Base-by-base conservation (phyloP, 2,888 invertebrate species). In the Drosophila stalkeri region DNA sequence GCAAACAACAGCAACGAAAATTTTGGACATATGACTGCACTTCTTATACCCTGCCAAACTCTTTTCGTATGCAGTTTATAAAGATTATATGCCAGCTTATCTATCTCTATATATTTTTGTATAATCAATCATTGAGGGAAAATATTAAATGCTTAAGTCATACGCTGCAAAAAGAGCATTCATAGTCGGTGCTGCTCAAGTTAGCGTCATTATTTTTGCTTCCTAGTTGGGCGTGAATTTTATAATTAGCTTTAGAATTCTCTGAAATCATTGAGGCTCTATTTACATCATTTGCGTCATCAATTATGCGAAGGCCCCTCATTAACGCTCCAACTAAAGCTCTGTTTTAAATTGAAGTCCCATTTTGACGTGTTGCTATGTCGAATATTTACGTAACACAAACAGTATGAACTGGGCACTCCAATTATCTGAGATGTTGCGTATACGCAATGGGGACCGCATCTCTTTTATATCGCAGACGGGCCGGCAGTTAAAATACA, bases 241-340 rank as follows among this genome's bases (percentile, higher is more conserved):
- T 54, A 20, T 57, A 65, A 65, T 69, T 14, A 59, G 51, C 46
- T 59, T 2, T 16, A 20, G 47, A 27, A 2, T n/a, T 44, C 7
- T 4, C 16, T 35, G 47, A 62, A 41, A 23, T 41, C 14, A 4
- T 43, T 55, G 18, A 27, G 14, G 43, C 31, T n/a, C 23, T 68
- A 35, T 54, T 63, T 20, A 51, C 43, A 49, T 20, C 1, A 31
- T 37, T 71, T 54, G 23, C 39, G 20, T 63, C 49, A 41, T 66
- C 23, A 63, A 55, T 72, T 59, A 65, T 59, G 52, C 56, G 56
- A 14, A 14, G 33, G 4, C 8, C 31, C 57, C 23, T 27, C 12
- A 18, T 20, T 16, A 18, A 7, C 27, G 52, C 51, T 3, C 14
- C 16, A 12, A 47, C 37, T 64, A 33, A 35, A 23, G 23, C 27